Evolutionary conservation across 1,140 invertebrate genomes (phyloP).

Genomic region (Zophobas atratus): DNA sequence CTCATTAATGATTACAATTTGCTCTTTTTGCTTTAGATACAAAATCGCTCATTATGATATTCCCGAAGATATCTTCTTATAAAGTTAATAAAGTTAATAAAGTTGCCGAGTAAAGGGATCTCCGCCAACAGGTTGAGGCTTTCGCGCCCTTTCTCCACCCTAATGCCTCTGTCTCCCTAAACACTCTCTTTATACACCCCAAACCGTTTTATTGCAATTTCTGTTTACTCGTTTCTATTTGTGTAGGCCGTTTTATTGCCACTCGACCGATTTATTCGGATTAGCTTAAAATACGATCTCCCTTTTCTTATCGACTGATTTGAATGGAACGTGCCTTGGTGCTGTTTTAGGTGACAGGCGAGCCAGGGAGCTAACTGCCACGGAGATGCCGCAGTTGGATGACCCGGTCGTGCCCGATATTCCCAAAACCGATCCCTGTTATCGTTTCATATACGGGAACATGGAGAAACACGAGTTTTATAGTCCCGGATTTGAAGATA

Average conservation of each 20-base stretch:
- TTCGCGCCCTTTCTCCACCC: too few species aligned
- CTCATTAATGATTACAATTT: too few species aligned
- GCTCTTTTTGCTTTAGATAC: too few species aligned
- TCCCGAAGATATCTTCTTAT: too few species aligned
- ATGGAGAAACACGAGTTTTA: slow-evolving; percentile 76
- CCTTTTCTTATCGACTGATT: background rate
- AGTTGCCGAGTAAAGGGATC: too few species aligned
- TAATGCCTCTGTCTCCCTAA: background rate
- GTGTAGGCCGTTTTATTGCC: background rate
- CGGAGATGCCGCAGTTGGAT: slow-evolving; percentile 46
- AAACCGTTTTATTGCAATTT: slow-evolving; percentile 9
- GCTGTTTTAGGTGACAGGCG: slow-evolving; percentile 33
- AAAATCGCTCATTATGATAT: too few species aligned
- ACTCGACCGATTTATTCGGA: background rate
- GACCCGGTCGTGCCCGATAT: slow-evolving; percentile 23
- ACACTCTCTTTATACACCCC: background rate
- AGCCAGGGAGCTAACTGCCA: slow-evolving; percentile 39
- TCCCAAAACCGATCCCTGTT: slow-evolving; percentile 63
- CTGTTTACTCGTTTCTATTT: background rate
- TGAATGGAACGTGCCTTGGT: slow-evolving; percentile 11
- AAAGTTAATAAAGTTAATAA: too few species aligned
- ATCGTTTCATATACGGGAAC: slow-evolving; percentile 73
- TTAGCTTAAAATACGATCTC: background rate
- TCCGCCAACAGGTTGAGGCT: too few species aligned
- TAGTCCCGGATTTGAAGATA: slow-evolving; percentile 80